These are phyloP conservation scores for Leptestheria dahalacensis DNA, from an alignment of 1,140 invertebrate species.

Conservation along the genomic window DNA sequence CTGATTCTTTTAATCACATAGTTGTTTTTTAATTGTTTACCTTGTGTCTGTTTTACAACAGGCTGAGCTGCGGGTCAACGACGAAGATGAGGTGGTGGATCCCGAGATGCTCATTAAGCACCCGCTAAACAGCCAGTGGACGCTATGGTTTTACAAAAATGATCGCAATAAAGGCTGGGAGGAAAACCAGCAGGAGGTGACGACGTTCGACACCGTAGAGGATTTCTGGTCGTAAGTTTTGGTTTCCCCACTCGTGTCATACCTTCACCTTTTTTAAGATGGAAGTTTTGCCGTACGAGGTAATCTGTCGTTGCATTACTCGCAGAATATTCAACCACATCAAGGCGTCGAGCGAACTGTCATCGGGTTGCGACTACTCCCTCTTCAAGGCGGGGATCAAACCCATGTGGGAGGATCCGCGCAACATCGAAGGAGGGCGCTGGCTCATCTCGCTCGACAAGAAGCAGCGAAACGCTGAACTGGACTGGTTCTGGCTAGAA, in stretches of 20 bases:
- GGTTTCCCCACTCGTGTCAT: not conserved
- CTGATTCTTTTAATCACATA: not conserved
- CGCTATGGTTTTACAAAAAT: conserved; percentile 93
- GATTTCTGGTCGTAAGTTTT: conserved; percentile 90
- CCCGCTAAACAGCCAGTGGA: conserved; percentile 90
- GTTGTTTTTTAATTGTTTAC: too few species aligned
- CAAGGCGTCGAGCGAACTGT: conserved; percentile 75
- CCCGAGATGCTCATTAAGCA: conserved; percentile 59
- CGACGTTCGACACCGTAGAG: conserved; percentile 89
- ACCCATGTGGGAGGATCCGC: conserved; percentile 96
- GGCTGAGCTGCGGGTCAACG: not conserved
- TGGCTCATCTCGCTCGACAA: conserved; percentile 86
- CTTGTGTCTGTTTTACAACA: too few species aligned
- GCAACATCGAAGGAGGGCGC: conserved; percentile 76
- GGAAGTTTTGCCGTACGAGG: not conserved
- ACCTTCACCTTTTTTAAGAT: not conserved
- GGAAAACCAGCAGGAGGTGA: conserved; percentile 83
- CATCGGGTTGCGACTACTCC: conserved; percentile 83
- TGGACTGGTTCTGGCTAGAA: conserved; percentile 92
- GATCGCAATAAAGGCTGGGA: conserved; percentile 82
- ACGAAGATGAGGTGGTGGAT: conserved; percentile 23
- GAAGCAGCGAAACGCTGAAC: conserved; percentile 57
- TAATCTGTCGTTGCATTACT: too few species aligned
- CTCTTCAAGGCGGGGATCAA: conserved; percentile 90
- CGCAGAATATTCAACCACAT: conserved; percentile 60